These are phyloP conservation scores for Artibeus jamaicensis DNA, from an alignment of 2,797 vertebrate genomes.

Conservation along the genomic window DNA sequence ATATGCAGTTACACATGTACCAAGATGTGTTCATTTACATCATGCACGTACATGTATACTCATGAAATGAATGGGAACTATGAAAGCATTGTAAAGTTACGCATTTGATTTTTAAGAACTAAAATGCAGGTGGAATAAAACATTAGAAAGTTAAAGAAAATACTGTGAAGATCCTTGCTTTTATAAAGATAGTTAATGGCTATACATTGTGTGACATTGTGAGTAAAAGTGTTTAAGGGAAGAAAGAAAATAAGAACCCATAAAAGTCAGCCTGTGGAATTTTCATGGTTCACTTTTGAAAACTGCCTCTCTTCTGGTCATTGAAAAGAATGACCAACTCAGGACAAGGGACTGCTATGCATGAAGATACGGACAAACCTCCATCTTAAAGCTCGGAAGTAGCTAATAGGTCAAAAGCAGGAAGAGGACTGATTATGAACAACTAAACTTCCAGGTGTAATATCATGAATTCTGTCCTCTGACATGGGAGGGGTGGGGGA, in stretches of 20 bases:
- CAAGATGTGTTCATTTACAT: neutral
- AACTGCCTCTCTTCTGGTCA: neutral
- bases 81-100: neutral
- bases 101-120: neutral
- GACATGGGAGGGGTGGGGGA: neutral
- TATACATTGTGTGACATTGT: neutral
- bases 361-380: neutral
- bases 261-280: neutral
- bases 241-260: neutral
- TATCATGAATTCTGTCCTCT: neutral
- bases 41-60: neutral
- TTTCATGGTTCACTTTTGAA: neutral
- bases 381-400: neutral
- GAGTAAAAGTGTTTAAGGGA: neutral
- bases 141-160: neutral
- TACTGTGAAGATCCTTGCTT: neutral
- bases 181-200: neutral
- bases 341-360: neutral
- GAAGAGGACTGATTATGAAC: neutral
- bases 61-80: neutral
- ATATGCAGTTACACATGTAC: fast-evolving
- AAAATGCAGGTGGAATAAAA: neutral
- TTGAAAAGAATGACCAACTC: neutral
- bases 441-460: neutral
- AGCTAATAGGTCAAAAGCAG: neutral